Evolutionary conservation across 2,888 invertebrate genomes (phyloP).

Genomic region (Tenodera sinensis): DNA sequence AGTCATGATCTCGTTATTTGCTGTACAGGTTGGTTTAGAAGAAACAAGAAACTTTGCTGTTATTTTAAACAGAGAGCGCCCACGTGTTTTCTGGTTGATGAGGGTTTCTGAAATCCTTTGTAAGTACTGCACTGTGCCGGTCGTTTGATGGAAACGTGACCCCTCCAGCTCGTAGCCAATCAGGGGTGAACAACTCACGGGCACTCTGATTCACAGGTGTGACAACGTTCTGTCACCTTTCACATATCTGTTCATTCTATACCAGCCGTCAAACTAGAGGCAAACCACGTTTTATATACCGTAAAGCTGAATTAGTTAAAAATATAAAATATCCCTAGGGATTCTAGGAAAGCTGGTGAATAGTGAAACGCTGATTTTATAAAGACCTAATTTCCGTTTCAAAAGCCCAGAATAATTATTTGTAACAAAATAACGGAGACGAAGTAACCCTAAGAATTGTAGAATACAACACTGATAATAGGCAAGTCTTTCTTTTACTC

Average conservation of each 20-base stretch:
- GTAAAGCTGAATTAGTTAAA: too few species aligned
- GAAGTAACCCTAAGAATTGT: too few species aligned
- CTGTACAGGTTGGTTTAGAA: neutral
- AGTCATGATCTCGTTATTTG: neutral
- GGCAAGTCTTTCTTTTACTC: too few species aligned
- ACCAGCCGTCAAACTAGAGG: too few species aligned
- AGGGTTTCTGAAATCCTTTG: neutral
- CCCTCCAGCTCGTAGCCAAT: slow-evolving; percentile 3
- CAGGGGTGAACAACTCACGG: neutral
- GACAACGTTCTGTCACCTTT: neutral
- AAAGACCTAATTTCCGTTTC: too few species aligned
- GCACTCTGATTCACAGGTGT: neutral
- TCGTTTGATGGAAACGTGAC: slow-evolving; percentile 8
- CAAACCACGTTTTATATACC: too few species aligned
- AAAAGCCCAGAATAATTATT: too few species aligned
- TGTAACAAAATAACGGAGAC: too few species aligned
- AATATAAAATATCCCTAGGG: too few species aligned
- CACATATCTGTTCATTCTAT: neutral
- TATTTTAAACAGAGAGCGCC: neutral
- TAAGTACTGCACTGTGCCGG: neutral
- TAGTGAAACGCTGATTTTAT: too few species aligned
- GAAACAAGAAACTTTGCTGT: neutral
- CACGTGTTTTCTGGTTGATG: neutral
- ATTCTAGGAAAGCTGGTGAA: too few species aligned
- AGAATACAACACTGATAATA: too few species aligned